These are phyloP conservation scores for Helicoverpa zea DNA, from an alignment of 1,140 invertebrate species.

Conservation along the genomic window DNA sequence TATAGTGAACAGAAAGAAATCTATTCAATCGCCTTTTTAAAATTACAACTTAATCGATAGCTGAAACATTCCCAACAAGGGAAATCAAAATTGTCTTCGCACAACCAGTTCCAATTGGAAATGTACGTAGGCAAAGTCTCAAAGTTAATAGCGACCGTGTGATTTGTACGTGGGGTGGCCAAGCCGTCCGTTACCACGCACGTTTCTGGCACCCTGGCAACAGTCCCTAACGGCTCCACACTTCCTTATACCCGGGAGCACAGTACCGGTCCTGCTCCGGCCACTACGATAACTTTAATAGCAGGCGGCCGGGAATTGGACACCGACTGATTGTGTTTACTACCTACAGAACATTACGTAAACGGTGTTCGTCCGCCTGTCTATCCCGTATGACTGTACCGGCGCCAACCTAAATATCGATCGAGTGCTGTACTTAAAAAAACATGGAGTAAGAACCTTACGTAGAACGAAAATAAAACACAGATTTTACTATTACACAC, in stretches of 20 bases:
- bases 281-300: slow-evolving; percentile 43
- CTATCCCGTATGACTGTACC: slow-evolving; percentile 9
- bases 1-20: not conserved
- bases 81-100: slow-evolving; percentile 6
- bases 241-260: slow-evolving; percentile 27
- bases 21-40: not conserved
- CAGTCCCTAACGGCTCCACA: slow-evolving; percentile 23
- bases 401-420: slow-evolving; percentile 30
- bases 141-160: slow-evolving; percentile 43
- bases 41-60: not conserved
- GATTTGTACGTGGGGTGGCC: slow-evolving; percentile 40
- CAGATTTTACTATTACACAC: not conserved
- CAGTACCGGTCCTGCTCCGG: slow-evolving; percentile 6
- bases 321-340: slow-evolving; percentile 48
- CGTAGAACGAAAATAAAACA: not conserved
- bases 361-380: slow-evolving; percentile 16
- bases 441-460: slow-evolving; percentile 16
- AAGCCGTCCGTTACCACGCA: slow-evolving; percentile 29
- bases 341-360: slow-evolving; percentile 39
- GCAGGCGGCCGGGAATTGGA: slow-evolving; percentile 36
- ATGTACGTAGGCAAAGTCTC: slow-evolving; percentile 40
- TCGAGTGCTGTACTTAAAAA: slow-evolving; percentile 19
- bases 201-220: slow-evolving; percentile 37
- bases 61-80: not conserved
- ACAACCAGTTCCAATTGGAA: slow-evolving; percentile 23